Base-by-base conservation (phyloP, 64 coral and sea anemone species). In the Acropora tenuis region DNA sequence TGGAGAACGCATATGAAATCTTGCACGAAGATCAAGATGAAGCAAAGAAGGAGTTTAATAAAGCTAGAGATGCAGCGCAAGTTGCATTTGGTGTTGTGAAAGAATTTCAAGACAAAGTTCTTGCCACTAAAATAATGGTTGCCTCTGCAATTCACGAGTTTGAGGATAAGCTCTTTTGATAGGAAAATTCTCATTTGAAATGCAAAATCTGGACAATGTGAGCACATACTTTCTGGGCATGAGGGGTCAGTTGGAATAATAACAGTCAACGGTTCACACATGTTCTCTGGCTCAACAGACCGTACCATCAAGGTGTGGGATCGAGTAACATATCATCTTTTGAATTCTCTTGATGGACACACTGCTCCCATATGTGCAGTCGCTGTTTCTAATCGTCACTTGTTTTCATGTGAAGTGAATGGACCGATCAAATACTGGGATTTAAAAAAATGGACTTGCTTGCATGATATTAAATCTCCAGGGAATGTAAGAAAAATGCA, bases 1-100 rank as follows among this genome's bases (percentile, higher is more conserved):
- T 99, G 97, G 97, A 99, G 65, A 99, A 99, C 86, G 97, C 94
- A 42, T 99, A 99, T 71, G 94, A 96, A 84, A 84, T 99, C 42
- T 81, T 96, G 8, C 87, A 93, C 41, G 91, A 91, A 74, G 97
- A 99, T 76, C 47, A 52, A 10, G 77, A 41, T 50, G 97, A 99
- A 95, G 97, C 97, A 58, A 84, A 88, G 48, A 99, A 96, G 80
- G 97, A 99, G 66, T 99, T 99, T 41, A 99, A 89, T 47, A 99
- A 99, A 72, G 97, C 97, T 3, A 93, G 97, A 66, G 97, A 99
- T 91, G 94, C 97, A 1, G 97, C 97, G 0, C 97, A 99, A 77
- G 90, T 99, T 45, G 91, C 97, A 13, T 84, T 99, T 72, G 97
- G 94, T 43, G 97, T 96, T 41, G 97, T 99, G 7, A 82, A 94